These are phyloP conservation scores for Dromococcyx pavoninus DNA, from an alignment of 2,797 vertebrate genomes.

Conservation along the genomic window DNA sequence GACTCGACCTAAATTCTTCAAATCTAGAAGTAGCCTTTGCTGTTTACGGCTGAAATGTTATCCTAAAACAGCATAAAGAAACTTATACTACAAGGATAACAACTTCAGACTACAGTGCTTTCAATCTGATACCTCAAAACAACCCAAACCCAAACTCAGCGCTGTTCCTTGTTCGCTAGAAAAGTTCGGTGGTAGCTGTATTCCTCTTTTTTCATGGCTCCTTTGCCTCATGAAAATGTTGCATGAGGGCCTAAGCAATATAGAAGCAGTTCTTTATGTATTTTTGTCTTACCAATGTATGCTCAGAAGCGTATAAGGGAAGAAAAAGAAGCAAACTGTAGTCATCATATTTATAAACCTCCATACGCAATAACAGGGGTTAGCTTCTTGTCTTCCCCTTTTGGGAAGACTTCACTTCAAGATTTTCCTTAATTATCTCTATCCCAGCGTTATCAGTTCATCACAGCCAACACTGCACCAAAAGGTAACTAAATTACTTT, in stretches of 20 bases:
- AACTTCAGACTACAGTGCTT: not conserved
- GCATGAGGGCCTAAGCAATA: not conserved
- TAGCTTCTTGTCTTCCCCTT: not conserved
- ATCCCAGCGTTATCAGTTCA: not conserved
- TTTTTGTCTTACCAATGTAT: not conserved
- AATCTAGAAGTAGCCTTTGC: not conserved
- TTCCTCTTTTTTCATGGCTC: not conserved
- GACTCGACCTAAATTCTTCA: not conserved
- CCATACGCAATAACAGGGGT: not conserved
- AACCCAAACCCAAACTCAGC: not conserved
- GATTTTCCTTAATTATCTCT: not conserved
- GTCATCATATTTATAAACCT: not conserved
- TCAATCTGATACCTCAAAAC: not conserved
- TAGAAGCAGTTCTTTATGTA: not conserved
- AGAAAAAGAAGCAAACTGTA: not conserved
- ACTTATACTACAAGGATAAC: not conserved
- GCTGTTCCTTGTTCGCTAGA: not conserved
- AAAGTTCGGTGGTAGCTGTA: not conserved
- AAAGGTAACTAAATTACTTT: not conserved
- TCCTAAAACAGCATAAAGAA: not conserved
- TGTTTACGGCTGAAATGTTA: not conserved
- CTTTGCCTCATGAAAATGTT: not conserved
- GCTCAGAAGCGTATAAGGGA: not conserved
- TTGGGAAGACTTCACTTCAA: not conserved
- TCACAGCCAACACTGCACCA: not conserved